Evolutionary conservation across 2,113 vertebrate species (phyloP).

Genomic region (Grammomys surdaster): DNA sequence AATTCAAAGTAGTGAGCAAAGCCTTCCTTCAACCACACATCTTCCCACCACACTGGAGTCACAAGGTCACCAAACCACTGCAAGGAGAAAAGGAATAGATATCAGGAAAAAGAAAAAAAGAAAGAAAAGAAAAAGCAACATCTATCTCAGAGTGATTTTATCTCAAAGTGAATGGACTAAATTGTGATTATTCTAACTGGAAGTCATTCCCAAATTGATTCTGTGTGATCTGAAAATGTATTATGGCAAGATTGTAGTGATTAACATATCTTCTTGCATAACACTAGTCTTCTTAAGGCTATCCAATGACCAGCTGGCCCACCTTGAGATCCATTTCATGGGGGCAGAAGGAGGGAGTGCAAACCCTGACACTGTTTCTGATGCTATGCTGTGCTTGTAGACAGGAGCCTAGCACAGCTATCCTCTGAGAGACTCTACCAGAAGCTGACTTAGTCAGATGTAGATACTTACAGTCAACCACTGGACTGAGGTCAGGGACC

Average conservation of each 20-base stretch:
- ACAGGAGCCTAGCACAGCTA: no score
- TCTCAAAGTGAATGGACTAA: conserved; percentile 28
- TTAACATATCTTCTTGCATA: background rate
- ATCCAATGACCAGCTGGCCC: no score
- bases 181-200: conserved; percentile 16
- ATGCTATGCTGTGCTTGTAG: no score
- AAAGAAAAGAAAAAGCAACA: background rate
- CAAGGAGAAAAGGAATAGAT: conserved; percentile 68
- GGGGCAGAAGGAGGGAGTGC: no score
- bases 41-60: conserved; percentile 99
- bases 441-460: no score
- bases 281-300: background rate
- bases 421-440: no score
- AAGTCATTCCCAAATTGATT: conserved; percentile 23
- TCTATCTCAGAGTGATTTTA: conserved; percentile 7
- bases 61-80: conserved; percentile 99
- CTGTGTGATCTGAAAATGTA: conserved; percentile 16
- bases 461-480: no score
- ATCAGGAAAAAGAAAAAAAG: background rate
- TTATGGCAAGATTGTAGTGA: background rate
- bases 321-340: no score
- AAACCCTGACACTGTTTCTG: no score
- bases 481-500: no score
- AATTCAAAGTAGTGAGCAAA: conserved; percentile 99
- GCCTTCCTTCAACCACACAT: conserved; percentile 98